These are phyloP conservation scores for Garrulus glandarius DNA, from an alignment of 2,797 vertebrate genomes.

Conservation along the genomic window DNA sequence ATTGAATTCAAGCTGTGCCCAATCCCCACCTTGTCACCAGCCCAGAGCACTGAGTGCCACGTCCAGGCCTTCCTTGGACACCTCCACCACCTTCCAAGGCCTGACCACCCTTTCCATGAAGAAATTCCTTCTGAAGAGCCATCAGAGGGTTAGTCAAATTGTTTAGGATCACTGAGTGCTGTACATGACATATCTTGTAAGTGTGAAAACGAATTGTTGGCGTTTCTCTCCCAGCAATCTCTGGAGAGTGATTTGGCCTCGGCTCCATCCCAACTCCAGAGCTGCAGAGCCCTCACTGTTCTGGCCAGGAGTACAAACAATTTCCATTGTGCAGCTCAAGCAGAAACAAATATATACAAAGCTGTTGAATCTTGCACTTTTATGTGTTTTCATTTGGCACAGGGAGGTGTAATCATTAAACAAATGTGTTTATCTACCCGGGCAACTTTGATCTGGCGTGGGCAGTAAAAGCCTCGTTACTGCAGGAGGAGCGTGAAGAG, in stretches of 20 bases:
- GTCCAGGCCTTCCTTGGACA: fast-evolving
- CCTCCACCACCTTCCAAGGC: fast-evolving
- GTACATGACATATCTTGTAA: not conserved
- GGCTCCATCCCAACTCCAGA: not conserved
- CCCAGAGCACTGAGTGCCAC: not conserved
- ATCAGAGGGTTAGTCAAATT: not conserved
- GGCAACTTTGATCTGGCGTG: not conserved
- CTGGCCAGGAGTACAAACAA: conserved; percentile 68
- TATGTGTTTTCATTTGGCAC: conserved; percentile 30
- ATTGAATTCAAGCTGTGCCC: fast-evolving
- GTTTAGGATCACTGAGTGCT: not conserved
- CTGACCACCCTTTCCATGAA: not conserved
- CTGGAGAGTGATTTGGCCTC: conserved; percentile 2
- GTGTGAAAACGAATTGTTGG: not conserved
- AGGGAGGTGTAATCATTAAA: conserved; percentile 2
- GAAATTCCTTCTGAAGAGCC: not conserved
- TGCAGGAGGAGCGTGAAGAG: not conserved
- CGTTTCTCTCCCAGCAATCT: conserved; percentile 1
- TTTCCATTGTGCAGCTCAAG: conserved; percentile 72
- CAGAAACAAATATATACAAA: not conserved
- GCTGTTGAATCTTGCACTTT: conserved; percentile 35
- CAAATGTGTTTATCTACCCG: conserved; percentile 6
- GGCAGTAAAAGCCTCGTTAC: not conserved
- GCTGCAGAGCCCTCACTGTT: conserved; percentile 61
- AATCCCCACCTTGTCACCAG: not conserved